phyloP scores from a whole-genome alignment of 1,140 invertebrate species.

The Schmidtea mediterranea region DNA sequence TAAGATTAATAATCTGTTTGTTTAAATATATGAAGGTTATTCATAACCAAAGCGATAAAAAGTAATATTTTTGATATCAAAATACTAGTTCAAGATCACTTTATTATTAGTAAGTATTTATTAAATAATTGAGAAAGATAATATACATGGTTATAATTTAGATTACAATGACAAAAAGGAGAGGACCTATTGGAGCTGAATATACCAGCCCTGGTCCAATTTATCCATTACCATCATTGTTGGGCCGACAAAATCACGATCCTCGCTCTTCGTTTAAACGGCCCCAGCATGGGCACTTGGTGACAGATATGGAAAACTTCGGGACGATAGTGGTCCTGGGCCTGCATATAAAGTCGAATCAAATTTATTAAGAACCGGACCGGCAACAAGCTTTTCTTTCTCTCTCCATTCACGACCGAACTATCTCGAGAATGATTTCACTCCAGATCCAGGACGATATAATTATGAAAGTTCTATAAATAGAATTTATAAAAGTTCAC shows the following conservation, averaged over 20 bases:
- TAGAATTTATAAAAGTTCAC: slow-evolving; percentile 31
- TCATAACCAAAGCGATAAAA: no score
- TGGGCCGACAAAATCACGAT: slow-evolving; percentile 21
- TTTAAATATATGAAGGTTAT: no score
- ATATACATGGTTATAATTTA: no score
- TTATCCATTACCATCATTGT: slow-evolving; percentile 19
- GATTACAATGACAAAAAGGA: no score
- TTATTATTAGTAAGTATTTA: no score
- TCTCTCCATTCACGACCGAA: slow-evolving; percentile 17
- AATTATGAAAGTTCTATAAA: slow-evolving; percentile 39
- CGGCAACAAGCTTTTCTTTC: slow-evolving; percentile 21
- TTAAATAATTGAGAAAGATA: no score
- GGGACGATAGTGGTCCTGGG: slow-evolving; percentile 11
- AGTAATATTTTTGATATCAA: no score
- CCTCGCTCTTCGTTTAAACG: slow-evolving; percentile 19
- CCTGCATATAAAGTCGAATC: slow-evolving; percentile 14
- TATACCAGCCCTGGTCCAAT: slow-evolving; percentile 61
- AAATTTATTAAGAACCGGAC: slow-evolving; percentile 15
- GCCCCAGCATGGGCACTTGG: slow-evolving; percentile 19
- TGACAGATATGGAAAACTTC: slow-evolving; percentile 6
- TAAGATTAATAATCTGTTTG: no score
- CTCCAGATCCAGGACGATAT: slow-evolving; percentile 53
- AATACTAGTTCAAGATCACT: no score
- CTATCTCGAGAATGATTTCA: slow-evolving; percentile 31
- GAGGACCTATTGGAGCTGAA: no score